Base-by-base conservation (phyloP, 2,797 vertebrate genomes). In the Champsocephalus gunnari region DNA sequence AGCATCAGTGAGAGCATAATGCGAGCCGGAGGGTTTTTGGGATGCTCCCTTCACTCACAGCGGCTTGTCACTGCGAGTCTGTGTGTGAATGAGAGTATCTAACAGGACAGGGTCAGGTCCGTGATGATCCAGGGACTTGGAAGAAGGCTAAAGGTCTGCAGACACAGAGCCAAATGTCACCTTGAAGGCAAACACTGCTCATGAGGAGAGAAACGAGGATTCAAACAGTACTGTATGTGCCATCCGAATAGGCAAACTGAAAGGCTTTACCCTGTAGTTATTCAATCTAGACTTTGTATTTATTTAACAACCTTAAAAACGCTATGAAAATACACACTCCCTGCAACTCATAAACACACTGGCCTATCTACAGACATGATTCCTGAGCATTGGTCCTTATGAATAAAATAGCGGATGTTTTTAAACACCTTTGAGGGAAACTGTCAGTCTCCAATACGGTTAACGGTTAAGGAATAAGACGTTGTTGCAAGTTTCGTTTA, bases 41-140 rank as follows among this genome's bases (percentile, higher is more conserved):
- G 86, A 90, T 75, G 82, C 78, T 88, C 84, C 78, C 71, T 80
- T 88, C 68, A 54, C 85, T 85, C 73, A 74, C 81, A 70, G 72
- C 21, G 32, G 67, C 75, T 77, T 78, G 81, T 81, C 87, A 72
- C 38, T 44, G 80, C 9, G 9, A 71, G 67, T 80, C 73, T 43
- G 65, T 51, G 49, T 81, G 57, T 87, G 53, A 34, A n/a, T 75
- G 81, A 85, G 57, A 57, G 63, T 14, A 81, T 87, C 58, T 75
- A 86, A 88, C 83, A 66, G 77, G 85, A 88, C 88, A 64, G 68
- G 89, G 86, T 83, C 88, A 21, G 43, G 73, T 45, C 86, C 76
- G 19, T 74, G 73, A 82, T 85, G 80, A 82, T 59, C 75, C 76
- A 32, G 56, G 19, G 54, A 84, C 79, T 64, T 60, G 73, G 19